Evolutionary conservation across 2,113 vertebrate genomes (phyloP).

Genomic region (Gadus chalcogrammus): DNA sequence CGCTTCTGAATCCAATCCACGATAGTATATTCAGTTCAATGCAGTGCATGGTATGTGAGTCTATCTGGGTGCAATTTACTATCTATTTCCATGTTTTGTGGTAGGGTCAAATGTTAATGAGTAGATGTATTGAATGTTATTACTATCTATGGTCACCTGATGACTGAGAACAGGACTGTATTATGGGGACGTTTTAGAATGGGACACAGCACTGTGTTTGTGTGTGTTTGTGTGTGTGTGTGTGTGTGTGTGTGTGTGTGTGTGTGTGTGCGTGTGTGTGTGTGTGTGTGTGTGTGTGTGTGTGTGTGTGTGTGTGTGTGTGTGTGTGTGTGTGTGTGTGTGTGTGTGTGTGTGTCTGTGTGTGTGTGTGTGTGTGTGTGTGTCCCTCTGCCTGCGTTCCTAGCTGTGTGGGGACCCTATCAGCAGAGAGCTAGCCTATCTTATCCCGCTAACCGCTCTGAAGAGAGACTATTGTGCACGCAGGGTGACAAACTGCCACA

Average conservation of each 20-base stretch:
- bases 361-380: slow-evolving; percentile 1
- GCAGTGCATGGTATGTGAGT: neutral
- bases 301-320: neutral
- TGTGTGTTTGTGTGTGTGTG: neutral
- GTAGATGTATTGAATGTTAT: neutral
- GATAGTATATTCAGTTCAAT: no score
- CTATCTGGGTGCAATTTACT: neutral
- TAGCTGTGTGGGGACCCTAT: neutral
- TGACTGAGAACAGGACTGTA: neutral
- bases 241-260: neutral
- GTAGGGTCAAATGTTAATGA: neutral
- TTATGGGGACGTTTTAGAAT: neutral
- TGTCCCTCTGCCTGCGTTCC: neutral
- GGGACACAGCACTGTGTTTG: neutral
- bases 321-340: slow-evolving; percentile 13
- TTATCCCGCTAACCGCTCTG: no score
- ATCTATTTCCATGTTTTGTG: neutral
- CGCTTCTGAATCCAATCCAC: no score
- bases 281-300: neutral
- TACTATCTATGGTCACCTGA: neutral
- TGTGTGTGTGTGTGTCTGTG: neutral
- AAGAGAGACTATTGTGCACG: no score
- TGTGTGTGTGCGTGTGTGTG: neutral
- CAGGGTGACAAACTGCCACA: no score
- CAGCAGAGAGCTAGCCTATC: no score